Conservation (phyloP, 2,113 vertebrate species). For the Archocentrus centrarchus region DNA sequence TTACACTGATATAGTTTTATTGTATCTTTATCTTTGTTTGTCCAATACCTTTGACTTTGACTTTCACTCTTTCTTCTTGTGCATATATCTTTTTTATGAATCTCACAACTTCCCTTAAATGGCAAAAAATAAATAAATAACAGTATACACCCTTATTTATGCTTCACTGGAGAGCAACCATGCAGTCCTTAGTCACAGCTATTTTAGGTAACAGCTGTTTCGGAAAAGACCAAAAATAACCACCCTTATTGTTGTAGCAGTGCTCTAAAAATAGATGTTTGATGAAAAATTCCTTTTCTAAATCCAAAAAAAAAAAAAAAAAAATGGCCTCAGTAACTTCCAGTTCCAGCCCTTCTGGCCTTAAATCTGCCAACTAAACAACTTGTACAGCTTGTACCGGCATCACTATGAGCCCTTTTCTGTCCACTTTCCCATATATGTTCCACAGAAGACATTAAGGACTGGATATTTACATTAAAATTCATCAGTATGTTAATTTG, state of each 20-base stretch:
- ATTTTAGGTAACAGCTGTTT: constrained; percentile 5
- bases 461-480: background rate
- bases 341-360: background rate
- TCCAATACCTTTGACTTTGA: background rate
- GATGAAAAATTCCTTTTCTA: background rate
- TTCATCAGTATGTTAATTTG: background rate
- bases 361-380: background rate
- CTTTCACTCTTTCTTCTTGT: background rate
- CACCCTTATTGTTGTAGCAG: background rate
- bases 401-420: background rate
- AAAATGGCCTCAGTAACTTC: background rate
- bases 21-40: background rate
- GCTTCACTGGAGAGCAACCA: background rate
- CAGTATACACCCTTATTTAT: background rate
- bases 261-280: constrained; percentile 46
- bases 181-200: background rate
- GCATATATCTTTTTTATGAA: background rate
- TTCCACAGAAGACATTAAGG: background rate
- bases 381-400: background rate
- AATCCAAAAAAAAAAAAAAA: no score
- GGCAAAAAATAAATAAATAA: background rate
- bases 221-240: constrained; percentile 9
- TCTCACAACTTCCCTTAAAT: background rate
- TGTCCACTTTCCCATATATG: background rate
- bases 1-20: background rate